Evolutionary conservation across 30 jellyfish, hydroid and myxozoan genomes (phyloP), one percentile per base, ranked within the genome.

Genomic region (Hydractinia symbiolongicarpus): DNA sequence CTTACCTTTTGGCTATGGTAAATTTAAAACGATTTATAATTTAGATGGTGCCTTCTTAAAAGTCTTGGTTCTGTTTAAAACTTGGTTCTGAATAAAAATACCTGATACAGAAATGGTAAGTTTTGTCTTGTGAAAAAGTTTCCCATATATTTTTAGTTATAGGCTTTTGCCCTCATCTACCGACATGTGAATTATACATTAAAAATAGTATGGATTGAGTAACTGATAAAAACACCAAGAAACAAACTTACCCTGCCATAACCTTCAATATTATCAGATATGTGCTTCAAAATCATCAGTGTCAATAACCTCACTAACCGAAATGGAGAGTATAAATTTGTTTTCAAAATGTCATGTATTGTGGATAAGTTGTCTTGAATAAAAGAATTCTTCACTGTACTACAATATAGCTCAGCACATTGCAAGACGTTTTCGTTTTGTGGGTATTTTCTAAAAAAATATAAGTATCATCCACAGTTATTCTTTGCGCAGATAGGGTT

Each of bases 361-460:
- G 69, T 58, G 15, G 69, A 58, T 16, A 16, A 58, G 15, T 58
- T 16, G n/a, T 71, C 80, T 71, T 30, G 9, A n/a, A 50, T 19
- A 14, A 15, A 49, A 6, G n/a, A 15, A 19, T 8, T 71, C 30
- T 15, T 5, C 30, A 66, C 9, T 71, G 67, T 19, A n/a, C n/a
- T 15, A 71, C 74, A 64, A 13, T 71, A 9, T 8, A n/a, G 5
- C n/a, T 71, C 80, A 71, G 50, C 30, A 19, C 60, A 30, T 15
- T 71, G 80, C 52, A 71, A 19, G 9, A 30, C 55, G 52, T 71
- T 30, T 49, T 71, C 56, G 50, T 50, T 71, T 19, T 6, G 30
- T 19, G 80, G 80, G 17, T 58, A 16, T 58, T 11, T 13, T 58
- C 69, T 58, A 58, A 58, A 58, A 58, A 58, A 58, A 58, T n/a